Conservation (phyloP, 2,888 invertebrate species). For the Pseudolycoriella hygida region DNA sequence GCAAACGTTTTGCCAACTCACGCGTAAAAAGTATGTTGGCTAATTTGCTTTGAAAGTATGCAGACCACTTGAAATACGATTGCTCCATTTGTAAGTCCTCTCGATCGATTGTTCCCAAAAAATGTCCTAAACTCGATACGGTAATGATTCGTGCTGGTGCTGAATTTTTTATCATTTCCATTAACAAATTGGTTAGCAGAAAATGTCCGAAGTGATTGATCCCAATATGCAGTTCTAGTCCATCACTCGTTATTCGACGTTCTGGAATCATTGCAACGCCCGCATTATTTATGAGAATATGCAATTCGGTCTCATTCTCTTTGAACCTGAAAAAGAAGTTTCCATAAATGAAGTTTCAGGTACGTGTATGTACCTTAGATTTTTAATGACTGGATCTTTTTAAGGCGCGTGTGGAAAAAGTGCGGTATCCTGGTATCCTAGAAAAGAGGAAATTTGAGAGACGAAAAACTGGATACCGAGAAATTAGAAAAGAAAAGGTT, state of each 20-base stretch:
- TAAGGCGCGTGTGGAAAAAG: too few species aligned
- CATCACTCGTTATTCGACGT: conserved; percentile 39
- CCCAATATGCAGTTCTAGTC: conserved; percentile 46
- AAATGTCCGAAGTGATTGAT: conserved; percentile 49
- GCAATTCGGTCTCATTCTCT: conserved; percentile 33
- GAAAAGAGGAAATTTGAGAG: too few species aligned
- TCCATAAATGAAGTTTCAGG: neutral
- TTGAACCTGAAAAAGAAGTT: conserved; percentile 17
- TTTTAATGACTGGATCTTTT: too few species aligned
- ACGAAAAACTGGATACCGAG: too few species aligned
- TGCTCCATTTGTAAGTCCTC: conserved; percentile 56
- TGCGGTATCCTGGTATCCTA: too few species aligned
- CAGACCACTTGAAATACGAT: conserved; percentile 30
- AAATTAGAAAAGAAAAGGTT: too few species aligned
- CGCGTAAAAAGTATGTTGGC: conserved; percentile 59
- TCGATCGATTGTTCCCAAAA: conserved; percentile 27
- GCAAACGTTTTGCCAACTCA: conserved; percentile 41
- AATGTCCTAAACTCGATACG: conserved; percentile 39
- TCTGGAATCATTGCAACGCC: conserved; percentile 48
- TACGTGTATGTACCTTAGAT: too few species aligned
- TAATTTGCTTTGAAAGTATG: conserved; percentile 61
- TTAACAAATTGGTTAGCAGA: conserved; percentile 37
- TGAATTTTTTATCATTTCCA: conserved; percentile 38
- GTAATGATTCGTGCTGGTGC: conserved; percentile 39
- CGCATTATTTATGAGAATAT: conserved; percentile 53